phyloP scores from a whole-genome alignment of 2,888 invertebrate species.

The Hermaeophaga mercurialis region DNA sequence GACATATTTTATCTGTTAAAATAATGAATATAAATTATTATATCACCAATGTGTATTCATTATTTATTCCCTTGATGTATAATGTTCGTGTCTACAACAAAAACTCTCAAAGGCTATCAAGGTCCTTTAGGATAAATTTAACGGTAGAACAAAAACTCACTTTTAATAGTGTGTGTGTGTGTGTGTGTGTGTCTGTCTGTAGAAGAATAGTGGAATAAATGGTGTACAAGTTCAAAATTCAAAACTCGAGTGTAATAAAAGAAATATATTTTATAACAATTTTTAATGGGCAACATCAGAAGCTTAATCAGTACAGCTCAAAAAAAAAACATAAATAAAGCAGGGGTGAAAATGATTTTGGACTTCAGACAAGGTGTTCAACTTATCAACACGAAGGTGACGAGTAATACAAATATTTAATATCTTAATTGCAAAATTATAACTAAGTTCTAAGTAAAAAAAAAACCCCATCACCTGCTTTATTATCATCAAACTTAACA shows the following conservation, averaged over 20 bases:
- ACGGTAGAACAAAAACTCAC: no score
- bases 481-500: conserved; percentile 46
- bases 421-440: conserved; percentile 44
- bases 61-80: no score
- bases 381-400: conserved; percentile 46
- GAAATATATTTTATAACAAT: conserved; percentile 48
- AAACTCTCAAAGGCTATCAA: no score
- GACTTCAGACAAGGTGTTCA: conserved; percentile 47
- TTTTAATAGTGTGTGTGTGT: no score
- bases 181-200: no score
- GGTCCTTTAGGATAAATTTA: no score
- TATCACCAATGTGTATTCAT: no score
- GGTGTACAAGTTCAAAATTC: conserved; percentile 5
- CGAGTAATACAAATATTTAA: conserved; percentile 43
- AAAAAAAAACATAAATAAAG: conserved; percentile 50
- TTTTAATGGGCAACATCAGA: conserved; percentile 54
- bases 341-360: conserved; percentile 48
- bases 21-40: conserved; percentile 23
- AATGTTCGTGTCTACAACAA: no score
- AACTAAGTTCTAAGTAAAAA: conserved; percentile 47
- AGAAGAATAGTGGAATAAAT: no score
- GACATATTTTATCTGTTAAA: conserved; percentile 35
- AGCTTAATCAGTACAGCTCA: conserved; percentile 51
- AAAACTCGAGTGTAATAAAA: conserved; percentile 26
- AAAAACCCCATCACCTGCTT: conserved; percentile 51